These are phyloP conservation scores for Hippocampus zosterae DNA, from an alignment of 2,113 vertebrate species.

Conservation along the genomic window DNA sequence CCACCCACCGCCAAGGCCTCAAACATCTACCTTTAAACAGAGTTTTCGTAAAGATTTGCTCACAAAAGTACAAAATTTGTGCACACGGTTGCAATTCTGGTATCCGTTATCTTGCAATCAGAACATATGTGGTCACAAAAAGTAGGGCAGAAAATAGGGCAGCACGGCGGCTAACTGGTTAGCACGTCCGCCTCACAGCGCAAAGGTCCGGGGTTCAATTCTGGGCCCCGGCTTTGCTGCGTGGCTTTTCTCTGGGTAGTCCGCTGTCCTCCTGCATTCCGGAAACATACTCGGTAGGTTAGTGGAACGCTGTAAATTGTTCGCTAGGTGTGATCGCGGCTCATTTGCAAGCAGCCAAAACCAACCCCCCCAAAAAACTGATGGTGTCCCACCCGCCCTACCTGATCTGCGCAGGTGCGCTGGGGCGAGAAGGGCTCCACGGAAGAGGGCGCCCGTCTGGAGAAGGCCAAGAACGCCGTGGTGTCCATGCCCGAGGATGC, in stretches of 20 bases:
- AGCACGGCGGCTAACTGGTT: no score
- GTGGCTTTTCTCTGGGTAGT: no score
- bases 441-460: slow-evolving; percentile 91
- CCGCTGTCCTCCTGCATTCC: no score
- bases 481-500: slow-evolving; percentile 82
- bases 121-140: neutral
- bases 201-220: no score
- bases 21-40: neutral
- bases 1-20: neutral
- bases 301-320: no score
- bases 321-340: no score
- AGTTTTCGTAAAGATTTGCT: neutral
- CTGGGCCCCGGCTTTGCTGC: no score
- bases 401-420: slow-evolving; percentile 76
- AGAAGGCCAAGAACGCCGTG: slow-evolving; percentile 92
- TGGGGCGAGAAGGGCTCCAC: slow-evolving; percentile 98
- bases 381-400: neutral
- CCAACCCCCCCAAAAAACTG: neutral
- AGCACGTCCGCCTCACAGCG: no score
- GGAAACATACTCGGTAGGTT: no score
- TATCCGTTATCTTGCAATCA: no score
- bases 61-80: neutral
- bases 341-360: no score
- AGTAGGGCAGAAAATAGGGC: neutral
- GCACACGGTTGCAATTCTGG: neutral